Evolutionary conservation across 2,797 vertebrate species (phyloP).

Genomic region (Picus viridis): DNA sequence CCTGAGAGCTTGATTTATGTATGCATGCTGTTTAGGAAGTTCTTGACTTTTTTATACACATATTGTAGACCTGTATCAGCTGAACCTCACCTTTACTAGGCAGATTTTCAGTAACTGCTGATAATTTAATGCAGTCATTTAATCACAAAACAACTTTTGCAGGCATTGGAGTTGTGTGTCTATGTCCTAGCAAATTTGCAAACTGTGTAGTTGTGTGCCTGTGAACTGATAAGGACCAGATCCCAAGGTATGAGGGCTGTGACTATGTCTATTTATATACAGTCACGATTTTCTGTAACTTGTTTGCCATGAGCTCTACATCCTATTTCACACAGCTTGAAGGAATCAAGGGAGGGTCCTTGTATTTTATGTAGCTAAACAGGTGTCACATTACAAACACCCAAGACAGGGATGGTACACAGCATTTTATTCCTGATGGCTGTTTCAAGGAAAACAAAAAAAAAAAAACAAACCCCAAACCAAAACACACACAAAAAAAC

Average conservation of each 20-base stretch:
- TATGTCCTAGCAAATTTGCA: not conserved
- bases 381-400: not conserved
- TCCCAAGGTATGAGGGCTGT: not conserved
- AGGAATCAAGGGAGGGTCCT: not conserved
- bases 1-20: not conserved
- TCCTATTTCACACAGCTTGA: not conserved
- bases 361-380: constrained; percentile 7
- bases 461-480: no score
- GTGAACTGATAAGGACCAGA: not conserved
- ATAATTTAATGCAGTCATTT: not conserved
- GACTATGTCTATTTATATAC: not conserved
- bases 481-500: no score
- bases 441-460: not conserved
- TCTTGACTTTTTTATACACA: not conserved
- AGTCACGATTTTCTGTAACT: not conserved
- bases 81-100: not conserved
- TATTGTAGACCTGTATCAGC: not conserved
- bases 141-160: not conserved
- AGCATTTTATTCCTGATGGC: not conserved
- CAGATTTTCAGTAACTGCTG: not conserved
- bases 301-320: not conserved
- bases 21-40: not conserved
- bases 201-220: not conserved
- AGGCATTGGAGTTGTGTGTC: not conserved
- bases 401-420: not conserved